phyloP scores from a whole-genome alignment of 2,888 invertebrate species.

The Holacanthella duospinosa region DNA sequence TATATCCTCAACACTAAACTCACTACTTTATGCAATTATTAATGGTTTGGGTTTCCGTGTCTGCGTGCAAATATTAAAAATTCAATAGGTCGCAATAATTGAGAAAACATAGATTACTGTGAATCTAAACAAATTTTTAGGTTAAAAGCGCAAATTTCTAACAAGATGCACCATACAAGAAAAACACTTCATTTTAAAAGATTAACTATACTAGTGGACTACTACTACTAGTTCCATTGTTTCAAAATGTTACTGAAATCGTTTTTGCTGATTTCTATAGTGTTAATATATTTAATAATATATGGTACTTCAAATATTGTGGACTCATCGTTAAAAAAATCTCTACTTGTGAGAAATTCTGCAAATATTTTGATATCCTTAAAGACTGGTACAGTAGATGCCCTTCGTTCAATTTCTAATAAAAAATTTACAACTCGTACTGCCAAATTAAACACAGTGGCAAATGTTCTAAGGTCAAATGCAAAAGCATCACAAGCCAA shows the following conservation, averaged over 20 bases:
- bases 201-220: no score
- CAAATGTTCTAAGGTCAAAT: background rate
- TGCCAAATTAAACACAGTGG: background rate
- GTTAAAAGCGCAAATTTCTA: no score
- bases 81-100: no score
- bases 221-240: background rate
- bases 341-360: background rate
- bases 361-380: background rate
- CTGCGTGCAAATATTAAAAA: no score
- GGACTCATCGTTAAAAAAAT: background rate
- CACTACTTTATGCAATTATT: no score
- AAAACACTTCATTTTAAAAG: no score
- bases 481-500: background rate
- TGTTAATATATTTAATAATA: background rate
- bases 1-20: no score
- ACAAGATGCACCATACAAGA: no score
- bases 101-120: no score
- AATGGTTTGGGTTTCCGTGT: no score
- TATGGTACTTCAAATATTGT: background rate
- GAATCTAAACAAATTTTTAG: no score
- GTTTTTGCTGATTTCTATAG: background rate
- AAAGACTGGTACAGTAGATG: background rate
- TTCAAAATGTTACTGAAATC: background rate
- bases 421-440: background rate
- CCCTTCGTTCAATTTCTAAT: background rate